These are phyloP conservation scores for Eulimnadia texana DNA, from an alignment of 1,140 invertebrate species.

Conservation along the genomic window DNA sequence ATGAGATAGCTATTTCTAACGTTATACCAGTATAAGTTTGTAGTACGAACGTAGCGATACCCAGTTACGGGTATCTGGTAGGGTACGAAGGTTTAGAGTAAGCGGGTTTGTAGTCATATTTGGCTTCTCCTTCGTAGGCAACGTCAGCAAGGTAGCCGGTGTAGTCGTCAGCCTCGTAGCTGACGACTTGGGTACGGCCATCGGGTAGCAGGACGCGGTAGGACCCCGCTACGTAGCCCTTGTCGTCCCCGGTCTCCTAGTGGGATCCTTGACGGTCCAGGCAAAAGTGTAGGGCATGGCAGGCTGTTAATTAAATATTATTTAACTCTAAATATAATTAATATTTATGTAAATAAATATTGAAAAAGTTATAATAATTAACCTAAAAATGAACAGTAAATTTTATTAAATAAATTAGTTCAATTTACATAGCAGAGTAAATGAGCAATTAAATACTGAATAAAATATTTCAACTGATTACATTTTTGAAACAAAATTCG, in stretches of 20 bases:
- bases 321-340: no score
- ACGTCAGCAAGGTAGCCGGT: constrained; percentile 22
- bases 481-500: no score
- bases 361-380: no score
- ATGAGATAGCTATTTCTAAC: background rate
- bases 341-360: no score
- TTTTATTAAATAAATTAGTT: no score
- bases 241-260: constrained; percentile 44
- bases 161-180: constrained; percentile 20
- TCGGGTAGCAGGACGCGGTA: constrained; percentile 63
- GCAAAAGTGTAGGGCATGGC: constrained; percentile 46
- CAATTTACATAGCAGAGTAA: no score
- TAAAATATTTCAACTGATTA: no score
- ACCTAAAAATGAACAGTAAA: background rate
- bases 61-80: constrained; percentile 1
- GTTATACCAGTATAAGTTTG: background rate
- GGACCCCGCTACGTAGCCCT: constrained; percentile 42
- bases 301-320: background rate
- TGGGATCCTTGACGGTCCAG: constrained; percentile 58
- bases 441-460: no score
- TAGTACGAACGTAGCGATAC: background rate
- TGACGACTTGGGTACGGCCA: constrained; percentile 33
- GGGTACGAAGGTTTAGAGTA: constrained; percentile 15
- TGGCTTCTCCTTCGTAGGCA: constrained; percentile 19
- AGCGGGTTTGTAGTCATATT: constrained; percentile 17